These are phyloP conservation scores for Leptonema lineaticorne DNA, from an alignment of 1,140 invertebrate species.

Conservation along the genomic window DNA sequence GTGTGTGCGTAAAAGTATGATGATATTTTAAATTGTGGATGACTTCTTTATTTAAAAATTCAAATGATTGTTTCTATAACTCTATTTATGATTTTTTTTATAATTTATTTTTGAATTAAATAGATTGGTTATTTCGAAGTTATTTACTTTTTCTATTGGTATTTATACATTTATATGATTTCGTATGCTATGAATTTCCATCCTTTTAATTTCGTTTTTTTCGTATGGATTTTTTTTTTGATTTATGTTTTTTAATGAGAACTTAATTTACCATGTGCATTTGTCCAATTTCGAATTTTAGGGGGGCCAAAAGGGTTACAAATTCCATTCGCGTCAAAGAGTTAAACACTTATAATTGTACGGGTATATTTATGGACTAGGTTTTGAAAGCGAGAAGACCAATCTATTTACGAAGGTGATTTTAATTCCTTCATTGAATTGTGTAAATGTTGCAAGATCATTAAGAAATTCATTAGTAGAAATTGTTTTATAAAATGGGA, in stretches of 20 bases:
- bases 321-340: constrained; percentile 14
- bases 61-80: too few species aligned
- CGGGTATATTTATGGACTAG: constrained; percentile 22
- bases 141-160: too few species aligned
- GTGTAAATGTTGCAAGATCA: neutral
- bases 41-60: too few species aligned
- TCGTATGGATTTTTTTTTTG: neutral
- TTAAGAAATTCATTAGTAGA: neutral
- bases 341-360: constrained; percentile 23
- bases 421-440: constrained; percentile 21
- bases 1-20: too few species aligned
- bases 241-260: neutral
- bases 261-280: constrained; percentile 5
- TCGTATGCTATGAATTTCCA: too few species aligned
- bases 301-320: constrained; percentile 1
- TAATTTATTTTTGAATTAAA: too few species aligned
- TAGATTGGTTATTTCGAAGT: too few species aligned
- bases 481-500: neutral
- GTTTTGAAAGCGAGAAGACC: constrained; percentile 4
- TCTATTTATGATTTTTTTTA: too few species aligned
- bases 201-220: neutral
- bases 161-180: too few species aligned
- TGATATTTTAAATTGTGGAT: too few species aligned
- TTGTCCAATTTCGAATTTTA: constrained; percentile 26
- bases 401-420: constrained; percentile 20